phyloP scores from a whole-genome alignment of 2,113 vertebrate species.

The Phoxinus phoxinus region DNA sequence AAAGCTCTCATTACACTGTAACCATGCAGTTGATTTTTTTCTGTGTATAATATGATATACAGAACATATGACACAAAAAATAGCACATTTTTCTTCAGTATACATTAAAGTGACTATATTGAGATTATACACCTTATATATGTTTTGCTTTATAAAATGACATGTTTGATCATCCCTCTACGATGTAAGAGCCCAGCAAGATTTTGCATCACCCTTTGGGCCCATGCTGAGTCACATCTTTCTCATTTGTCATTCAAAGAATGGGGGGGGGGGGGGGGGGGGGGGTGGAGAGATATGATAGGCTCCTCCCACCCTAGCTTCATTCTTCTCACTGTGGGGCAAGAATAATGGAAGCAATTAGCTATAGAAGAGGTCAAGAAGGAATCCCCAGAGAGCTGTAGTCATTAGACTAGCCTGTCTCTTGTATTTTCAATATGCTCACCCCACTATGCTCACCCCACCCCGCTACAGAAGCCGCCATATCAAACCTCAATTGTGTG shows the following conservation, averaged over 20 bases:
- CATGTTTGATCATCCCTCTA: not conserved
- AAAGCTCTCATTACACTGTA: conserved; percentile 23
- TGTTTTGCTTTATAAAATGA: not conserved
- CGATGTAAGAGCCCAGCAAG: not conserved
- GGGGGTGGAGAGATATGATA: not conserved
- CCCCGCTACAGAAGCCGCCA: not conserved
- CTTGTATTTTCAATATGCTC: conserved; percentile 55
- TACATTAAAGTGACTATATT: not conserved
- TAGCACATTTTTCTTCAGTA: not conserved
- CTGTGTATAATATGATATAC: not conserved
- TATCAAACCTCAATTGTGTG: conserved; percentile 3
- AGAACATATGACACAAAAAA: not conserved
- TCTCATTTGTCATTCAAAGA: conserved; percentile 19
- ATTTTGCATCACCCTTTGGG: not conserved
- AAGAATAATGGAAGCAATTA: conserved; percentile 53
- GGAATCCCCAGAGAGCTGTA: conserved; percentile 51
- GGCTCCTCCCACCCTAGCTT: not conserved
- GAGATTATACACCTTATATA: not conserved
- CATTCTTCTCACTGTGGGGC: conserved; percentile 12
- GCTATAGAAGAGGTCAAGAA: conserved; percentile 53
- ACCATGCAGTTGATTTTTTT: not conserved
- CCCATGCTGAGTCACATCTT: conserved; percentile 9
- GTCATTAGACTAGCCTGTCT: conserved; percentile 48
- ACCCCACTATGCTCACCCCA: conserved; percentile 40
- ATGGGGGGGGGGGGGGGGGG: not conserved